These are phyloP conservation scores for Brachypalpus laphriformis DNA, from an alignment of 2,888 invertebrate species.

Conservation along the genomic window DNA sequence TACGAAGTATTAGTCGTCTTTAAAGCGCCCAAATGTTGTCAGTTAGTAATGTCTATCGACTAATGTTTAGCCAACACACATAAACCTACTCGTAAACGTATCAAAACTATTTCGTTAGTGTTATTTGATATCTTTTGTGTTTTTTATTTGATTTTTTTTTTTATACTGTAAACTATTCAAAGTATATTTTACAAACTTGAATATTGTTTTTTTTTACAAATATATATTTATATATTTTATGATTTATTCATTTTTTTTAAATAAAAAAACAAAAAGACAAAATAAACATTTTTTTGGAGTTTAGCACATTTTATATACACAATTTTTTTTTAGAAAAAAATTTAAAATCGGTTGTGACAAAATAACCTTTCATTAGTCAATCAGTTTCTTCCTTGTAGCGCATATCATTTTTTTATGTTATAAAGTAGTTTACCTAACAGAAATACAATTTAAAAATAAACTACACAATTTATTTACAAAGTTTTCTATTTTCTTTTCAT, in stretches of 20 bases:
- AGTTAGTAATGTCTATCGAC: not conserved
- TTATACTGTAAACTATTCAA: constrained; percentile 53
- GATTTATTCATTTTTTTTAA: constrained; percentile 48
- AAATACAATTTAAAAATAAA: constrained; percentile 41
- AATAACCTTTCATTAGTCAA: constrained; percentile 53
- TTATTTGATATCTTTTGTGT: constrained; percentile 65
- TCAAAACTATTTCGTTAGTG: constrained; percentile 29
- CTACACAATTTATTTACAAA: constrained; percentile 33
- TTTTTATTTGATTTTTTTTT: constrained; percentile 63
- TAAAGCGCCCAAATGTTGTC: constrained; percentile 12
- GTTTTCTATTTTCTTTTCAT: constrained; percentile 76
- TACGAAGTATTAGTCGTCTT: not conserved
- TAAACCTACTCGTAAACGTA: constrained; percentile 2
- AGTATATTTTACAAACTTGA: constrained; percentile 75
- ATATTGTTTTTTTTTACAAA: constrained; percentile 68
- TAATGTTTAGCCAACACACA: constrained; percentile 11
- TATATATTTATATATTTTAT: constrained; percentile 67
- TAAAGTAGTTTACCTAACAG: constrained; percentile 25
- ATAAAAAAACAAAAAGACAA: constrained; percentile 7
- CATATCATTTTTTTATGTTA: constrained; percentile 40
- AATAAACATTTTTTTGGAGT: constrained; percentile 65
- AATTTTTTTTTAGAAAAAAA: constrained; percentile 21
- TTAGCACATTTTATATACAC: constrained; percentile 58
- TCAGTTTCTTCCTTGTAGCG: constrained; percentile 40
- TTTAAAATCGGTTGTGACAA: constrained; percentile 62